These are phyloP conservation scores for Clavelina lepadiformis DNA, from an alignment of 23 tunicate genomes.

Conservation along the genomic window DNA sequence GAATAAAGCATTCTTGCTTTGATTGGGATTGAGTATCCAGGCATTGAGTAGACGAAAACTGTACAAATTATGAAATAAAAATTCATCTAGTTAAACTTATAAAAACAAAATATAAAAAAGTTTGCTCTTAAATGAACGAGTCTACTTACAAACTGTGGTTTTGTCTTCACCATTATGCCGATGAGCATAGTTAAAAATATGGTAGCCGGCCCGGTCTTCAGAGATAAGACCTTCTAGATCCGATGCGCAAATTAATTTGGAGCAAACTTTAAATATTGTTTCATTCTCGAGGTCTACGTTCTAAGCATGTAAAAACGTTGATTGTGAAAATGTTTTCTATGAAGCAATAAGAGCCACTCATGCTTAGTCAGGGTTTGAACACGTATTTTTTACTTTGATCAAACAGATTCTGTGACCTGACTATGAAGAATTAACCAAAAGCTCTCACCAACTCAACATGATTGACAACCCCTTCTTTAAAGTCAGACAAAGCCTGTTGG, in stretches of 20 bases:
- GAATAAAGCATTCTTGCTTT: constrained; percentile 86
- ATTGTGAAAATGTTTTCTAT: neutral
- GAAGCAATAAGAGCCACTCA: neutral
- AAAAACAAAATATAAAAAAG: neutral
- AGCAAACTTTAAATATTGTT: constrained; percentile 19
- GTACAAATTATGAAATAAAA: constrained; percentile 3
- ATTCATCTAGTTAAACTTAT: neutral
- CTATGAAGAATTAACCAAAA: no score
- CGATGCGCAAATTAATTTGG: constrained; percentile 26
- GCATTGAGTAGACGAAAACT: constrained; percentile 94
- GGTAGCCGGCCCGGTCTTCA: constrained; percentile 53
- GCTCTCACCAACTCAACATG: constrained; percentile 61
- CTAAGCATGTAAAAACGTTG: constrained; percentile 1
- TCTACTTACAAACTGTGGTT: constrained; percentile 5
- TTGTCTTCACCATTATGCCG: constrained; percentile 41
- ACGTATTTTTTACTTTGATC: no score
- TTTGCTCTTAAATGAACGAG: neutral
- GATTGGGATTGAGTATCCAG: constrained; percentile 66
- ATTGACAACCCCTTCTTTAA: constrained; percentile 37
- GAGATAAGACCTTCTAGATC: constrained; percentile 42
- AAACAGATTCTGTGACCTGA: no score
- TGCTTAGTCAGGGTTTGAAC: no score
- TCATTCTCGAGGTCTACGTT: constrained; percentile 59
- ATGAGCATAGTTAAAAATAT: constrained; percentile 67
- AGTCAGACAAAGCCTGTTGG: constrained; percentile 22